A percentile compares a stretch with the other conserved stretches of the same genome.
These are phyloP conservation scores for Suncus etruscus DNA, from an alignment of 2,113 vertebrate species.

Conservation along the genomic window DNA sequence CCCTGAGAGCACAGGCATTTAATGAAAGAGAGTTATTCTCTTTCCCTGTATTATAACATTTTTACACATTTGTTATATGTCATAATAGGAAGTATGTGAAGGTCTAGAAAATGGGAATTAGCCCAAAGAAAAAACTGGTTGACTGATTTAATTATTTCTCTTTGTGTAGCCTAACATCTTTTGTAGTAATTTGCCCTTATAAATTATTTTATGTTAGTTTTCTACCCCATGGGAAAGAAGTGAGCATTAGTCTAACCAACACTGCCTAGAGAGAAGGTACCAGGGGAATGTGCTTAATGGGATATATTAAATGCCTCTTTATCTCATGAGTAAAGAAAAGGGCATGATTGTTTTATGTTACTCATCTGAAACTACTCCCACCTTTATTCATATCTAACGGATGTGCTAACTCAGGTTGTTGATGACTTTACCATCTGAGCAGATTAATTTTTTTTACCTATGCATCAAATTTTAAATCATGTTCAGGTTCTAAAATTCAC, in stretches of 20 bases:
- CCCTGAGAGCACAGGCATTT: conserved; percentile 40
- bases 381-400: neutral
- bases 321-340: conserved; percentile 41
- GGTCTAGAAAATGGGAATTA: neutral
- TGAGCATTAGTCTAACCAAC: neutral
- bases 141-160: conserved; percentile 66
- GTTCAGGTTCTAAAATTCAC: neutral
- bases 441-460: conserved; percentile 6
- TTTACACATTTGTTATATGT: conserved; percentile 57
- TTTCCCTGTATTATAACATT: conserved; percentile 31
- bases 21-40: conserved; percentile 60
- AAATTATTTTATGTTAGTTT: conserved; percentile 64
- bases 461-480: conserved; percentile 16
- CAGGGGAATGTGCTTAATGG: neutral
- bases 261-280: neutral
- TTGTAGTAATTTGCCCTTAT: conserved; percentile 37
- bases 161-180: conserved; percentile 52
- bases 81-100: neutral
- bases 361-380: neutral
- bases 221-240: conserved; percentile 2
- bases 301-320: conserved; percentile 23
- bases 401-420: neutral
- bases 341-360: neutral
- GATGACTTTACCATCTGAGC: neutral
- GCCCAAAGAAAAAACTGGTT: conserved; percentile 51